Evolutionary conservation across 2,888 invertebrate genomes (phyloP), one percentile per base, ranked within the genome.

Genomic region (Coenonympha glycerion): DNA sequence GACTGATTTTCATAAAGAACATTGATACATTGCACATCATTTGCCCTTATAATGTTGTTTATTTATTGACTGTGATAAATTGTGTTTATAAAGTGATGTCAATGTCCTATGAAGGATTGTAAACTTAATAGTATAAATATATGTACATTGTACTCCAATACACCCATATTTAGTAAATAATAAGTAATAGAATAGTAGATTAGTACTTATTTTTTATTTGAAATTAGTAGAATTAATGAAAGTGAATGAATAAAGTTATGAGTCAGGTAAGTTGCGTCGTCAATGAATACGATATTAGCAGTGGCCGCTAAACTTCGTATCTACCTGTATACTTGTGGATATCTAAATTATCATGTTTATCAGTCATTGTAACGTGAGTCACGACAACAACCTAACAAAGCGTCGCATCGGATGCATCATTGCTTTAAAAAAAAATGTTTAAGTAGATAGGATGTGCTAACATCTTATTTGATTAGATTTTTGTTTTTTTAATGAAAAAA

Each of bases 351-450:
- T 39, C 46, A 47, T 41, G 26, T 49, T 55, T 55, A 52, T 55
- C 55, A 52, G 47, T 42, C 49, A 39, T 21, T 15, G 33, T 33
- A 33, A 22, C 22, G 42, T 55, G 55, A 52, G 47, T 55, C 55
- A 55, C 34, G 24, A 19, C 31, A 49, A 39, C 33, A 13, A 24
- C 8, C 34, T 24, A 52, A 52, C 46, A 52, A 49, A 47, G 44
- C 42, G 13, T 8, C 34, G 24, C 18, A 33, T 28, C 34, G 24
- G 18, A 33, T 28, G 19, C 16, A 34, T 26, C 15, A 15, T 49
- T 18, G 15, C 28, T 31, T 22, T 18, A 37, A 13, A 6, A 18
- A 15, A 28, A 15, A n/a, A n/a, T n/a, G n/a, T 8, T n/a, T 18
- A 28, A n/a, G n/a, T 16, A 8, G 22, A 13, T 37, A 26, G 16